phyloP scores from a whole-genome alignment of 2,888 invertebrate species.

The Spisula solida region DNA sequence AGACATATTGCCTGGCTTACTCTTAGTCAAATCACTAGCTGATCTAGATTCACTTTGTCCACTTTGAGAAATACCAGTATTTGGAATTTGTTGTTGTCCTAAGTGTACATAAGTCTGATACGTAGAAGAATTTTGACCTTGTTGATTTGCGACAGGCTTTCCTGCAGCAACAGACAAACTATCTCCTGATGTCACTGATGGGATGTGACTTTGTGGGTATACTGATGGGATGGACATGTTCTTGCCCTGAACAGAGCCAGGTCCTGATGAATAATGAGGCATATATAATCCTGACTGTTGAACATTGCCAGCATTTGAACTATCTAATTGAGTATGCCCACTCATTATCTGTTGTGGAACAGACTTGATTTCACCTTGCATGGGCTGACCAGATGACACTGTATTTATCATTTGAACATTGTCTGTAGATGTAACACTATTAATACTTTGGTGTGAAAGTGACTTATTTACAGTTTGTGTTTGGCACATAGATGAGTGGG shows the following conservation, averaged over 20 bases:
- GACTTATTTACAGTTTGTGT: constrained; percentile 67
- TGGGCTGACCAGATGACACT: constrained; percentile 56
- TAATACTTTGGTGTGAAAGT: constrained; percentile 72
- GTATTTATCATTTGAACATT: constrained; percentile 46
- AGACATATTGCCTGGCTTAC: constrained; percentile 19
- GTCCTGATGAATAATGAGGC: constrained; percentile 65
- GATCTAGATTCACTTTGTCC: constrained; percentile 55
- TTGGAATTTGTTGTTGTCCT: constrained; percentile 63
- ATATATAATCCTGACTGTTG: constrained; percentile 60
- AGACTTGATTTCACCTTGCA: constrained; percentile 53
- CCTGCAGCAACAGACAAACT: neutral
- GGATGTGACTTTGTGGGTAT: constrained; percentile 53
- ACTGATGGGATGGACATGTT: constrained; percentile 54
- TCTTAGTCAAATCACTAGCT: constrained; percentile 39
- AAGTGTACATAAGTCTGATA: constrained; percentile 69
- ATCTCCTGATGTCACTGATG: constrained; percentile 11
- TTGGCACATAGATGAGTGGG: constrained; percentile 67
- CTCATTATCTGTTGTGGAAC: constrained; percentile 43
- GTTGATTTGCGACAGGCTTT: constrained; percentile 34
- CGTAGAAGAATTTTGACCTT: constrained; percentile 63
- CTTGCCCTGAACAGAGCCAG: constrained; percentile 51
- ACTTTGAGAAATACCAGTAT: constrained; percentile 55
- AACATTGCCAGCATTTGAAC: constrained; percentile 56
- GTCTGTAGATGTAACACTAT: constrained; percentile 56
- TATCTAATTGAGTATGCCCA: constrained; percentile 52